Evolutionary conservation across 2,113 vertebrate genomes (phyloP), one percentile per base, ranked within the genome.

Genomic region (Pogonocichla stellata): DNA sequence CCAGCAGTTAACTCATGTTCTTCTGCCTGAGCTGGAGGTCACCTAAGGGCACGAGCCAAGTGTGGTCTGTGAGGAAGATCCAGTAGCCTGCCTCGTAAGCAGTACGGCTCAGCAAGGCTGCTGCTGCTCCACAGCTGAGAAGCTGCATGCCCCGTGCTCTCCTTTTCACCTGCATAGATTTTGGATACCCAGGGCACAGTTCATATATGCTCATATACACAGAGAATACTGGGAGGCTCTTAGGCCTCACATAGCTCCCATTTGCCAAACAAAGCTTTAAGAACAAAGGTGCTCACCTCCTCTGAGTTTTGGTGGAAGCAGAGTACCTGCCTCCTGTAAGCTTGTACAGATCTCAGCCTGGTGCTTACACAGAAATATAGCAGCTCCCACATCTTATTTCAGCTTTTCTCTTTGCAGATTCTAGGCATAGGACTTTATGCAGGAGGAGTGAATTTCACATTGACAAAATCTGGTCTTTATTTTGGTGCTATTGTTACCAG

Each of bases 401-500:
- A 91, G 70, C 54, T 84, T 89, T 90, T 90, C 54, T 24, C 28
- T 88, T 88, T n/a, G 34, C 57, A 83, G 56, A 71, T 89, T 90
- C 38, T 75, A 95, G 60, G 29, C 36, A 40, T 29, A 74, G 40
- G 58, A 65, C 58, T 92, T 83, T 40, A 70, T 42, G 42, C 62
- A 85, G 80, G 56, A 95, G 75, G 60, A 95, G 51, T 81, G 86
- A 93, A 93, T 95, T 85, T 92, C 90, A 95, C 74, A 22, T 48
- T 45, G 47, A 56, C 40, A 95, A 93, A 95, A 93, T 96, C 93
- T 96, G 85, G 74, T 95, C 91, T 89, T 92, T 83, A 51, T 86
- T 91, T 96, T 97, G 98, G 98, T 98, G 98, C 98, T 98, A 97
- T 92, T 92, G 79, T 95, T 96, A 96, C 81, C 84, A 86, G 87